Evolutionary conservation across 1,140 invertebrate species (phyloP).

Genomic region (Zeugodacus cucurbitae): DNA sequence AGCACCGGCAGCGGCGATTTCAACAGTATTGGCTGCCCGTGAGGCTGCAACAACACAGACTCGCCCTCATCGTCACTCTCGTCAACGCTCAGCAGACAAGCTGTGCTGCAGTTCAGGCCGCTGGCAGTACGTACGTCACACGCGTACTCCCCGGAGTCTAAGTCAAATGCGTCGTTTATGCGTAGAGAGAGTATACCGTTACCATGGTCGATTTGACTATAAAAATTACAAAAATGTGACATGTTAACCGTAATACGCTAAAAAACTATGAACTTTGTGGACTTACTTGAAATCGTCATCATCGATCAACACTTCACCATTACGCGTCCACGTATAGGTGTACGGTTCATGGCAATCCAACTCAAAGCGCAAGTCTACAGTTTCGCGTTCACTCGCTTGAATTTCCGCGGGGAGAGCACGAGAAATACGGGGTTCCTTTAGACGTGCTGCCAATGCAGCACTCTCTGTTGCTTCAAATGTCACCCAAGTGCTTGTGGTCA

Average conservation of each 20-base stretch:
- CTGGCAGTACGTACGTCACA: slow-evolving; percentile 69
- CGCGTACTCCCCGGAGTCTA: slow-evolving; percentile 79
- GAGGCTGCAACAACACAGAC: slow-evolving; percentile 34
- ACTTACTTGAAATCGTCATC: slow-evolving; percentile 70
- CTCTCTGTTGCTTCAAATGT: slow-evolving; percentile 46
- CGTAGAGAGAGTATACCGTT: slow-evolving; percentile 73
- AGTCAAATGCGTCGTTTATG: slow-evolving; percentile 73
- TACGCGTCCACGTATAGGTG: slow-evolving; percentile 77
- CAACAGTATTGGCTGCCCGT: slow-evolving; percentile 53
- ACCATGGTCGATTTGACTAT: slow-evolving; percentile 72
- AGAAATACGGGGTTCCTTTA: slow-evolving; percentile 36
- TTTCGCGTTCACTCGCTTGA: slow-evolving; percentile 71
- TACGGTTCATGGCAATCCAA: slow-evolving; percentile 71
- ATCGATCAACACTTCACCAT: slow-evolving; percentile 75
- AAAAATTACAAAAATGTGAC: slow-evolving; percentile 44
- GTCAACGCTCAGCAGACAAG: slow-evolving; percentile 58
- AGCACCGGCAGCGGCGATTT: slow-evolving; percentile 58
- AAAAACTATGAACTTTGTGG: neutral
- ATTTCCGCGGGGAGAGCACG: slow-evolving; percentile 57
- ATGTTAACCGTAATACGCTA: neutral
- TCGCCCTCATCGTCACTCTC: slow-evolving; percentile 49
- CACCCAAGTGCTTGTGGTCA: slow-evolving; percentile 53
- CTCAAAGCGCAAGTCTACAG: slow-evolving; percentile 70
- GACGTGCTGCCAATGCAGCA: slow-evolving; percentile 47
- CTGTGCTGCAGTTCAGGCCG: slow-evolving; percentile 55